Percentiles rank a stretch among this genome's conserved stretches.
These are phyloP conservation scores for Myxocyprinus asiaticus DNA, from an alignment of 2,113 vertebrate genomes.

Conservation along the genomic window DNA sequence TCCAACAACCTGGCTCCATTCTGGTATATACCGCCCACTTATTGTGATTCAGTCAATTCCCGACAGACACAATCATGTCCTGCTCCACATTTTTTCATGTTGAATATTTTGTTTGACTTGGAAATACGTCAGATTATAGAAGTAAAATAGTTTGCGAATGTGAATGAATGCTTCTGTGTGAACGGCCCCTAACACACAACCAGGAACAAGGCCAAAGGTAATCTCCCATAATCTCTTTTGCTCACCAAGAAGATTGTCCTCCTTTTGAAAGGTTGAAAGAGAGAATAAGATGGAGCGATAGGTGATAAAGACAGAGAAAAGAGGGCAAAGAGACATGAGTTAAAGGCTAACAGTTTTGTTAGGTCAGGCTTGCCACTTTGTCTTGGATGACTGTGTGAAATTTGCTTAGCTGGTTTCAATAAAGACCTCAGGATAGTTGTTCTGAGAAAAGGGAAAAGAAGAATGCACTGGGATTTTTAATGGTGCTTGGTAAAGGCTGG, in stretches of 20 bases:
- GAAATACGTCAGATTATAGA: too few relatives aligned
- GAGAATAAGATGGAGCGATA: constrained; percentile 55
- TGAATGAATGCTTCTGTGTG: too few relatives aligned
- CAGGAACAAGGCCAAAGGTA: constrained; percentile 65
- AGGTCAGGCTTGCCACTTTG: constrained; percentile 64
- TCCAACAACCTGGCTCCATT: too few relatives aligned
- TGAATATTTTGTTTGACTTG: too few relatives aligned
- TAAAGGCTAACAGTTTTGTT: constrained; percentile 70
- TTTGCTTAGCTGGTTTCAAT: constrained; percentile 57
- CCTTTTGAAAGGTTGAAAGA: constrained; percentile 66
- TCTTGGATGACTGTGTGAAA: constrained; percentile 73
- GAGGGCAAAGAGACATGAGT: constrained; percentile 67
- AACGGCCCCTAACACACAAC: constrained; percentile 38
- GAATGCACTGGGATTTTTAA: neutral
- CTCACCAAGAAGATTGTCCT: constrained; percentile 70
- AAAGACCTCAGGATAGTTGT: constrained; percentile 51
- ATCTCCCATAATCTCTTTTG: constrained; percentile 74
- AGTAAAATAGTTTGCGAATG: too few relatives aligned
- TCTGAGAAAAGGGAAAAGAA: constrained; percentile 38
- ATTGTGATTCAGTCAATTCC: too few relatives aligned
- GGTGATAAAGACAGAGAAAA: constrained; percentile 69
- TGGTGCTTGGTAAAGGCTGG: neutral
- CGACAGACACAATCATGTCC: too few relatives aligned
- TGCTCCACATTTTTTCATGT: too few relatives aligned
- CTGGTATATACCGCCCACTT: too few relatives aligned